A percentile compares a stretch with the other conserved stretches of the same genome.
Evolutionary conservation across 23 tunicate genomes (phyloP).

Genomic region (Styela clava): DNA sequence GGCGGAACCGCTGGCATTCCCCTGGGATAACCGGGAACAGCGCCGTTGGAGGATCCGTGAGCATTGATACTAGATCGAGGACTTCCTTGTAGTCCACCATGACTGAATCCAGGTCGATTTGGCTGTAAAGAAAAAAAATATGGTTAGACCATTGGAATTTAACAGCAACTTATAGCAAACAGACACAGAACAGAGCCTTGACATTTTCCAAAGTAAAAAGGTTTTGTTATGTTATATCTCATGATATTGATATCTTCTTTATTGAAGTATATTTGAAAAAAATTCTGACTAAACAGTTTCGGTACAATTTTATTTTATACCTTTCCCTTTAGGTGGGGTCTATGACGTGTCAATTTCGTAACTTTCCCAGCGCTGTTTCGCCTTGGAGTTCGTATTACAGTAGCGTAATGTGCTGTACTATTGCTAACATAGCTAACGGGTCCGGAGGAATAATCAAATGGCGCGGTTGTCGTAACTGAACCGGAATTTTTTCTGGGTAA

Average conservation of each 20-base stretch:
- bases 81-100: slow-evolving; percentile 9
- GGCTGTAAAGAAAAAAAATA: slow-evolving; percentile 52
- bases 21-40: slow-evolving; percentile 12
- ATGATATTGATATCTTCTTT: not conserved
- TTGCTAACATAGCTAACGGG: slow-evolving; percentile 7
- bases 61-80: slow-evolving; percentile 40
- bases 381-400: slow-evolving; percentile 11
- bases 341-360: slow-evolving; percentile 26
- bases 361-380: slow-evolving; percentile 30
- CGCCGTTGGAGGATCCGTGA: slow-evolving; percentile 49
- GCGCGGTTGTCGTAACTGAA: not conserved
- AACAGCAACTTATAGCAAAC: not conserved
- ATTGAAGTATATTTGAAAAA: too few species aligned
- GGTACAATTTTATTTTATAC: too few species aligned
- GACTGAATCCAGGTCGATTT: slow-evolving; percentile 58
- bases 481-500: not conserved
- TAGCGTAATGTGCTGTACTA: slow-evolving; percentile 6
- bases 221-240: not conserved
- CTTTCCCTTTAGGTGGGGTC: slow-evolving; percentile 25
- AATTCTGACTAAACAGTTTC: too few species aligned
- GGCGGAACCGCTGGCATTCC: slow-evolving; percentile 64
- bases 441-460: not conserved
- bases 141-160: not conserved
- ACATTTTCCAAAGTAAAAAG: not conserved
- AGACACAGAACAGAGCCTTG: not conserved